Percentiles rank a stretch among this genome's conserved stretches.
These are phyloP conservation scores for Brachyalestes nurse DNA, from an alignment of 2,797 vertebrate genomes.

Conservation along the genomic window DNA sequence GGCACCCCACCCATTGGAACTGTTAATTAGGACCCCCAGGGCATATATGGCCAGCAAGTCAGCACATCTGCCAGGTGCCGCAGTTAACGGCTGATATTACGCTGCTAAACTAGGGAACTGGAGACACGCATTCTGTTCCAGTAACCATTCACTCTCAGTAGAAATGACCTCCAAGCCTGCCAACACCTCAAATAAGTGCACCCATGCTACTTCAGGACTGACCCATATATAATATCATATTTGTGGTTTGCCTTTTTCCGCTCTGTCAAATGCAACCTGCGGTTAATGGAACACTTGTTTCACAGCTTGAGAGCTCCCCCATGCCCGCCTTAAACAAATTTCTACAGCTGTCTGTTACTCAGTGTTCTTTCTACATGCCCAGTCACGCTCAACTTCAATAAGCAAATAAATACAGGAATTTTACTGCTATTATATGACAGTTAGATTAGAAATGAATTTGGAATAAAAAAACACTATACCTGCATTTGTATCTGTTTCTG, in stretches of 20 bases:
- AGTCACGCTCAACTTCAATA: not conserved
- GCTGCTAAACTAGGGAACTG: conserved; percentile 8
- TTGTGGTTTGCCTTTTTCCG: conserved; percentile 12
- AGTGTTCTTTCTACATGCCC: conserved; percentile 10
- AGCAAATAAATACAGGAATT: not conserved
- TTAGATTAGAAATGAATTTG: no score
- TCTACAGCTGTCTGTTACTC: not conserved
- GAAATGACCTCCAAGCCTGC: conserved; percentile 31
- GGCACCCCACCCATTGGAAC: not conserved
- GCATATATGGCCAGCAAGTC: conserved; percentile 13
- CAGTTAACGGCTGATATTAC: conserved; percentile 2
- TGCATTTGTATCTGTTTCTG: no score
- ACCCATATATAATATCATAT: conserved; percentile 34
- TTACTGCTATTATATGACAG: no score
- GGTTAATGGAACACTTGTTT: conserved; percentile 55
- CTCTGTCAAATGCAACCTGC: conserved; percentile 47
- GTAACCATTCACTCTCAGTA: conserved; percentile 17
- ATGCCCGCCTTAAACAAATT: conserved; percentile 34
- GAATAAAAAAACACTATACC: no score
- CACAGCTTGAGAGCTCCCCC: conserved; percentile 37
- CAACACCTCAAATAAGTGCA: conserved; percentile 25
- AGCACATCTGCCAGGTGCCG: conserved; percentile 4
- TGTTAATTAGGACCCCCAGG: conserved; percentile 44
- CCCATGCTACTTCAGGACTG: not conserved
- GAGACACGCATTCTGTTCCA: conserved; percentile 3